Conservation (phyloP, 2,888 invertebrate genomes). For the Cantharis rustica region DNA sequence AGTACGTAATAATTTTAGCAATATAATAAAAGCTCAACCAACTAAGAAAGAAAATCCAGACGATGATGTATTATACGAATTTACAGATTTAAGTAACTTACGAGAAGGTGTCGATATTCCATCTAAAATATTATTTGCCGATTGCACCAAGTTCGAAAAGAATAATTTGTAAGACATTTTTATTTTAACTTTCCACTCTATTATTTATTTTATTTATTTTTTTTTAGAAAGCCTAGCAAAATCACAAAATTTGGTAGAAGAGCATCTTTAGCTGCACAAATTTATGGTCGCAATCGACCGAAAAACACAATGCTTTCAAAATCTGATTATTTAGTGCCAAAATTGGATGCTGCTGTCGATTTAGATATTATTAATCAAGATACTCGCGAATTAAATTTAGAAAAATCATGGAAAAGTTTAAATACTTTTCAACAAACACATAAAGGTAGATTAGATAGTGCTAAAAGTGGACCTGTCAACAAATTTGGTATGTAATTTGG, state of each 20-base stretch:
- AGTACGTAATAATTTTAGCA: conserved; percentile 2
- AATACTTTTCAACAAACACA: conserved; percentile 46
- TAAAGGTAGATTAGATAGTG: conserved; percentile 45
- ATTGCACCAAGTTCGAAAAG: conserved; percentile 8
- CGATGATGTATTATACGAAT: background rate
- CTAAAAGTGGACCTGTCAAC: conserved; percentile 9
- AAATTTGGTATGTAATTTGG: conserved; percentile 11
- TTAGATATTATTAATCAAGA: conserved; percentile 28
- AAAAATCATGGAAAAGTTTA: conserved; percentile 46
- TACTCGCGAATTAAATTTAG: conserved; percentile 34
- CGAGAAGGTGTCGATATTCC: conserved; percentile 17
- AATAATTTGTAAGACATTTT: conserved; percentile 10
- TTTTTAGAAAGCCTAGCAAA: conserved; percentile 25
- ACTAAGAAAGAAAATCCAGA: background rate
- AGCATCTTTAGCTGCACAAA: conserved; percentile 41
- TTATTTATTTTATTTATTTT: background rate
- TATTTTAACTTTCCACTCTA: background rate
- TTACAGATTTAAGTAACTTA: conserved; percentile 8
- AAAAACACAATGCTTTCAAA: conserved; percentile 37
- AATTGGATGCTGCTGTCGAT: conserved; percentile 37
- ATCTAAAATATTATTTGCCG: background rate
- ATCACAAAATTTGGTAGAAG: conserved; percentile 46
- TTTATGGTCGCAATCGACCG: conserved; percentile 36
- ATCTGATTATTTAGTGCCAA: conserved; percentile 43
- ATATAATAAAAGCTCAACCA: background rate